Evolutionary conservation across 1,140 invertebrate species (phyloP).

Genomic region (Listronotus bonariensis): DNA sequence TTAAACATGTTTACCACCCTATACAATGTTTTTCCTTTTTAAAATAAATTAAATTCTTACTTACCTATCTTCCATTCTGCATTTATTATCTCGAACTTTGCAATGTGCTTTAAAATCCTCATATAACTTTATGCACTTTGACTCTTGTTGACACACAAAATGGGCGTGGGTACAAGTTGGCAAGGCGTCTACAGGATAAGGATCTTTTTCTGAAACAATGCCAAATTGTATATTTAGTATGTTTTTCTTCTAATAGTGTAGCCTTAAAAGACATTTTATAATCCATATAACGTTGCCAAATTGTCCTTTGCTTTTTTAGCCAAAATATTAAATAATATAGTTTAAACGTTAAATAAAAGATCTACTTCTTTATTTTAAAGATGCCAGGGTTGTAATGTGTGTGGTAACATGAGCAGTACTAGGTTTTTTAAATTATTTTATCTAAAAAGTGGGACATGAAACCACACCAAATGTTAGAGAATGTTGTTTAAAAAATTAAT

Average conservation of each 20-base stretch:
- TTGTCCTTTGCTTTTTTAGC: too few species aligned
- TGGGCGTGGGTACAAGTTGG: constrained; percentile 86
- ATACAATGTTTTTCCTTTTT: too few species aligned
- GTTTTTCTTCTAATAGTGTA: background rate
- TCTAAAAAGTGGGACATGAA: too few species aligned
- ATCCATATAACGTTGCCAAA: background rate
- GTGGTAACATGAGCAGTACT: too few species aligned
- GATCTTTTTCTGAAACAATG: constrained; percentile 76
- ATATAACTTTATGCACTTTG: constrained; percentile 75
- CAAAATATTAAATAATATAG: too few species aligned
- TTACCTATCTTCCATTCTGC: constrained; percentile 86
- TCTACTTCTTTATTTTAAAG: too few species aligned
- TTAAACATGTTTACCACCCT: too few species aligned
- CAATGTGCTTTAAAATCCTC: constrained; percentile 85
- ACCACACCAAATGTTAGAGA: too few species aligned
- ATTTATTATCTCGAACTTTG: constrained; percentile 80
- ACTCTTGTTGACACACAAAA: constrained; percentile 77
- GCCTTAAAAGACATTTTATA: constrained; percentile 6
- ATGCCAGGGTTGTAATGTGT: too few species aligned
- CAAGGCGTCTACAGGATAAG: constrained; percentile 81
- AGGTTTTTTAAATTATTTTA: too few species aligned
- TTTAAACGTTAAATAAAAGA: too few species aligned
- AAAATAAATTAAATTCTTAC: constrained; percentile 34
- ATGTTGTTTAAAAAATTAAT: too few species aligned
- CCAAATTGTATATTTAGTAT: constrained; percentile 20